Evolutionary conservation across 1,140 invertebrate species (phyloP).

Genomic region (Heliothis virescens): DNA sequence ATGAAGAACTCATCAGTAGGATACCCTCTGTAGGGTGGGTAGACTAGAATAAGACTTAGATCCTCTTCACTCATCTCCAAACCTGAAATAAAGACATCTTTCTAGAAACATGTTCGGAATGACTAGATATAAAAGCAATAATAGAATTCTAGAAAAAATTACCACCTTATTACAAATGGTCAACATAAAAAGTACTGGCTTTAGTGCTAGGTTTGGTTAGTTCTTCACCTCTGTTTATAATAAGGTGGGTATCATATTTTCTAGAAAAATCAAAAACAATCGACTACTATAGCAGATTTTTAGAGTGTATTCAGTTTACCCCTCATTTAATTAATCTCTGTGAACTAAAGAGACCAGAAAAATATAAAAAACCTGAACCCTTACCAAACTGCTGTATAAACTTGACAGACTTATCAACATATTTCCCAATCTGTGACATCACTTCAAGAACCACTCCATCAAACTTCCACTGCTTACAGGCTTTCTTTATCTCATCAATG

Average conservation of each 20-base stretch:
- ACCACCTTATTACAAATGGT: too few relatives aligned
- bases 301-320: too few relatives aligned
- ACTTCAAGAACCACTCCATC: constrained; percentile 96
- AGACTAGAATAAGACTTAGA: constrained; percentile 92
- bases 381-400: constrained; percentile 89
- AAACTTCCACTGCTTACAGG: constrained; percentile 90
- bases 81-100: constrained; percentile 70
- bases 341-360: too few relatives aligned
- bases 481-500: constrained; percentile 87
- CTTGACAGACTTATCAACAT: constrained; percentile 88
- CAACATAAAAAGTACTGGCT: too few relatives aligned
- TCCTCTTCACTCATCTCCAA: constrained; percentile 80
- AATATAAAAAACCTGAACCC: not conserved
- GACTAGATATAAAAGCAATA: not conserved
- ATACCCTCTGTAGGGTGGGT: constrained; percentile 92
- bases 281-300: too few relatives aligned
- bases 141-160: not conserved
- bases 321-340: too few relatives aligned
- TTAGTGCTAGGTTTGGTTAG: too few relatives aligned
- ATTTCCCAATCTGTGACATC: constrained; percentile 93
- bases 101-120: not conserved
- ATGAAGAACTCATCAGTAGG: constrained; percentile 90
- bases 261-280: too few relatives aligned
- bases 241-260: too few relatives aligned
- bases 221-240: too few relatives aligned